Evolutionary conservation across 2,797 vertebrate genomes (phyloP).

Genomic region (Scarus forsteni): DNA sequence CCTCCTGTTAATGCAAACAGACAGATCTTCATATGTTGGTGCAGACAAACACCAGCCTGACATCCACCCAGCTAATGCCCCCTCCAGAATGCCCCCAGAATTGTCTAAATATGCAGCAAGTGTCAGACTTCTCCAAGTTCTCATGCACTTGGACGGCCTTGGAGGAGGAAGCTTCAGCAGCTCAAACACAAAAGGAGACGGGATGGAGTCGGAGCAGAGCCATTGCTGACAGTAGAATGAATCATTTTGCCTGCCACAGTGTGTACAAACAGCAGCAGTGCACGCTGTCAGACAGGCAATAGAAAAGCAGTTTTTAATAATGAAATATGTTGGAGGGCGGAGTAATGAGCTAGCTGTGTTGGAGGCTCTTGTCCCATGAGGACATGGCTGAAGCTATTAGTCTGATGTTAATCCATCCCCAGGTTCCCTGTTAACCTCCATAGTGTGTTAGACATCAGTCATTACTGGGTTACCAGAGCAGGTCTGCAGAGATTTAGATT

Average conservation of each 20-base stretch:
- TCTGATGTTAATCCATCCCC: conserved; percentile 23
- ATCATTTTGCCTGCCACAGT: conserved; percentile 31
- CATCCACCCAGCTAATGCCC: conserved; percentile 36
- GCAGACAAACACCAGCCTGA: conserved; percentile 21
- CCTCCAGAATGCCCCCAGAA: not conserved
- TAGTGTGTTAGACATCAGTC: conserved; percentile 20
- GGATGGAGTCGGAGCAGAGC: conserved; percentile 17
- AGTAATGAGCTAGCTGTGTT: not conserved
- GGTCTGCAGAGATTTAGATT: conserved; percentile 15
- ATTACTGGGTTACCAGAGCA: conserved; percentile 19
- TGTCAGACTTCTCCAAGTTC: conserved; percentile 18
- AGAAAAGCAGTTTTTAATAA: conserved; percentile 31
- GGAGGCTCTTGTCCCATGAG: conserved; percentile 10
- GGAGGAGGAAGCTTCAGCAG: conserved; percentile 1
- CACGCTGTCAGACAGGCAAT: conserved; percentile 26
- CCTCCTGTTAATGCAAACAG: no score
- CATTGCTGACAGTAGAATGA: conserved; percentile 25
- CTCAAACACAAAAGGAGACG: conserved; percentile 13
- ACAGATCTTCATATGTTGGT: not conserved
- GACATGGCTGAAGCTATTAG: not conserved
- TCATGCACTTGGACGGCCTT: conserved; percentile 14
- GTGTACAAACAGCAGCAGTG: conserved; percentile 17
- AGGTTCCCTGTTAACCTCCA: conserved; percentile 15
- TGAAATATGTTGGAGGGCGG: conserved; percentile 18
- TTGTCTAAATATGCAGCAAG: conserved; percentile 14